Evolutionary conservation across 2,113 vertebrate species (phyloP).

Genomic region (Psilopsiagon aurifrons): DNA sequence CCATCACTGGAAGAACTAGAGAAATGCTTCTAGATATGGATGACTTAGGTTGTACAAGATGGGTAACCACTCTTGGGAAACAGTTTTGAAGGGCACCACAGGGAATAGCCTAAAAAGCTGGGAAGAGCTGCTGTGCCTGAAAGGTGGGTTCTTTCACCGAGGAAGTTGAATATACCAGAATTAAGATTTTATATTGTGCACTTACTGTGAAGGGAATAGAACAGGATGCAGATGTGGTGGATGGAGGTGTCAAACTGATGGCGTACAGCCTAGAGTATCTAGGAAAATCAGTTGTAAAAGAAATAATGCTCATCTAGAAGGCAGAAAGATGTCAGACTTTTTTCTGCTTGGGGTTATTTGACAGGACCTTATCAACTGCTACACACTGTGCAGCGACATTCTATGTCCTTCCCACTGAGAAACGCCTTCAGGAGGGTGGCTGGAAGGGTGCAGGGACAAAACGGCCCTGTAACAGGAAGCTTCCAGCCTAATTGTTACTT

Average conservation of each 20-base stretch:
- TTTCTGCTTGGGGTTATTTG: neutral
- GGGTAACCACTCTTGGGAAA: neutral
- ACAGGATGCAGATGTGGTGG: neutral
- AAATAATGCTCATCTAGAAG: neutral
- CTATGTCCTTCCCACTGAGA: accelerated
- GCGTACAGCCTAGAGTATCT: neutral
- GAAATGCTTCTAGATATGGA: neutral
- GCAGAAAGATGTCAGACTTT: neutral
- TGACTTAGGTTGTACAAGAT: neutral
- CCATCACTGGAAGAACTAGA: neutral
- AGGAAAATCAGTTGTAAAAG: neutral
- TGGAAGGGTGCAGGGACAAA: neutral
- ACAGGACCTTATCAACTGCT: neutral
- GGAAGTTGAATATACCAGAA: neutral
- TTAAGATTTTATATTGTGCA: neutral
- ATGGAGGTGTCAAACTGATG: neutral
- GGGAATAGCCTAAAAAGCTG: neutral
- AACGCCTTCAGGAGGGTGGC: neutral
- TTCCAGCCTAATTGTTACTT: neutral
- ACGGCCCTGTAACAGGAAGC: neutral
- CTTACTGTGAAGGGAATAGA: neutral
- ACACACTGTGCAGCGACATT: neutral
- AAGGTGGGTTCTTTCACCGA: neutral
- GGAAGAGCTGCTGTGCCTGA: neutral
- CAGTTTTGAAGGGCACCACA: neutral